Conservation (phyloP, 1,140 invertebrate genomes). For the Dinothrombium tinctorium region DNA sequence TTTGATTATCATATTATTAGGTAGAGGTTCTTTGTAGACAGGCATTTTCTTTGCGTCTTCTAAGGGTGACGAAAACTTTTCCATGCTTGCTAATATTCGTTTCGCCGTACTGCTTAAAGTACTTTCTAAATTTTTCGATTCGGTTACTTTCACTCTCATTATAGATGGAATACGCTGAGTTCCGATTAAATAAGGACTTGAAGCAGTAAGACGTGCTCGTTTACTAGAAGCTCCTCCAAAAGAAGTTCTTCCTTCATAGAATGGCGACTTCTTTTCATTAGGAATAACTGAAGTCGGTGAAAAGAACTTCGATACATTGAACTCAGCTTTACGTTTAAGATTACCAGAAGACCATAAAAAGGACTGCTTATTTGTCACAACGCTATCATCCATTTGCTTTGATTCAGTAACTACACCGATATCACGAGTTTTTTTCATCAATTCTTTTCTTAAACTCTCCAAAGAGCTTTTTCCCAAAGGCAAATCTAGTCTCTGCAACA, state of each 20-base stretch:
- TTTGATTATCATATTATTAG: too few species aligned
- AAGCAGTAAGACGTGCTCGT: conserved; percentile 16
- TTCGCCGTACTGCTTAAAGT: conserved; percentile 22
- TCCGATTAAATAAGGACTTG: conserved; percentile 14
- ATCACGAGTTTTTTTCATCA: too few species aligned
- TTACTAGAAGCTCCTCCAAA: conserved; percentile 50
- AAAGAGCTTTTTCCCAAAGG: neutral
- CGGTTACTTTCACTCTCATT: neutral
- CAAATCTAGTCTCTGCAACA: neutral
- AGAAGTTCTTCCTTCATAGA: conserved; percentile 49
- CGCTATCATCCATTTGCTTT: too few species aligned
- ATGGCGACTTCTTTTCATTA: conserved; percentile 29
- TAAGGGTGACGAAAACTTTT: conserved; percentile 23
- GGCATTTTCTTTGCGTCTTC: conserved; percentile 21
- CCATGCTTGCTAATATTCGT: conserved; percentile 21
- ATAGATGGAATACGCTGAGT: neutral
- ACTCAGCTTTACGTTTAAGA: neutral
- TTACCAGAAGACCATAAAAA: neutral
- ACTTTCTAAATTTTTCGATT: conserved; percentile 6
- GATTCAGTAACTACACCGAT: too few species aligned
- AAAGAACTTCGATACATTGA: neutral
- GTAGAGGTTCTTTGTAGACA: too few species aligned
- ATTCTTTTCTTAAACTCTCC: neutral
- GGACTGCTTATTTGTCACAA: too few species aligned
- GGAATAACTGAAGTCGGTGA: neutral